Evolutionary conservation across 2,888 invertebrate genomes (phyloP).

Genomic region (Cheilosia variabilis): DNA sequence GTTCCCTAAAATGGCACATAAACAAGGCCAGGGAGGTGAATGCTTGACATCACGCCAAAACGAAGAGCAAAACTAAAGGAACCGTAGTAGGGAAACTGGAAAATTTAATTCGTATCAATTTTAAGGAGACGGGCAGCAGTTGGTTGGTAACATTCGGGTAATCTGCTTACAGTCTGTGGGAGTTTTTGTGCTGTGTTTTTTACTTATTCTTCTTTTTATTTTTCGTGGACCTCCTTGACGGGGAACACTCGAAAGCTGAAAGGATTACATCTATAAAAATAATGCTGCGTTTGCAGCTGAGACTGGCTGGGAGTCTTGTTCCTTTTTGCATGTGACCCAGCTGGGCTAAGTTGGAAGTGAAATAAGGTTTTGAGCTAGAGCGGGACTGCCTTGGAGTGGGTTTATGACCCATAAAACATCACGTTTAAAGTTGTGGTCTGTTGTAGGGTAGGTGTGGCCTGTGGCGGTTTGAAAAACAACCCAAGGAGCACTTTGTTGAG

Average conservation of each 20-base stretch:
- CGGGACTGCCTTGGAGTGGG: too few relatives aligned
- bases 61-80: slow-evolving; percentile 7
- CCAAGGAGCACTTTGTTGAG: too few relatives aligned
- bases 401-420: too few relatives aligned
- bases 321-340: not conserved
- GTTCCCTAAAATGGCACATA: slow-evolving; percentile 45
- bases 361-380: not conserved
- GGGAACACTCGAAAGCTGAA: slow-evolving; percentile 37
- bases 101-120: slow-evolving; percentile 36
- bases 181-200: slow-evolving; percentile 5
- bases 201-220: too few relatives aligned
- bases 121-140: slow-evolving; percentile 29
- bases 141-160: slow-evolving; percentile 47
- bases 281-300: slow-evolving; percentile 47
- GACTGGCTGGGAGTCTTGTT: not conserved
- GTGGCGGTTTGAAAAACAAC: too few relatives aligned
- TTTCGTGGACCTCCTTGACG: not conserved
- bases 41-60: slow-evolving; percentile 34
- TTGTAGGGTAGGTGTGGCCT: too few relatives aligned
- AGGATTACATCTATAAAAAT: slow-evolving; percentile 50
- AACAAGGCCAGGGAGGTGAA: slow-evolving; percentile 52
- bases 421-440: too few relatives aligned
- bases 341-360: not conserved
- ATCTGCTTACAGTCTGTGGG: slow-evolving; percentile 54
- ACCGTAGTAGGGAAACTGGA: not conserved